Conservation (phyloP, 2,113 vertebrate species). For the Saguinus imperator region DNA sequence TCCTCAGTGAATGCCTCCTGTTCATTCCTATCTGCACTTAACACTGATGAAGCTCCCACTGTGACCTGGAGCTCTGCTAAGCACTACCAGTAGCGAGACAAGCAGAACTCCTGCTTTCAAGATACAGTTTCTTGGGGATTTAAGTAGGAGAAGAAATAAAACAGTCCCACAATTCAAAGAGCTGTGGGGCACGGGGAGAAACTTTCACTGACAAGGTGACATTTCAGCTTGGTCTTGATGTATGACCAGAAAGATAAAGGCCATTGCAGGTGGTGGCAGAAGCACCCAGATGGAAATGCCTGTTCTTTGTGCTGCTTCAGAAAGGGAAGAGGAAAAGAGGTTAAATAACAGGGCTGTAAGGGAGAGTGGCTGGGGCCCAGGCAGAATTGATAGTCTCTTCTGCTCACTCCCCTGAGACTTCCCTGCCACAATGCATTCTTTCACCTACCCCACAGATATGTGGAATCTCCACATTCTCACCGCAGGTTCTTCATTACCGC, state of each 20-base stretch:
- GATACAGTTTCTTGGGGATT: not conserved
- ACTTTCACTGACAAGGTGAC: not conserved
- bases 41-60: not conserved
- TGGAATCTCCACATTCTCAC: not conserved
- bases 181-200: not conserved
- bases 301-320: not conserved
- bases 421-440: not conserved
- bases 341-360: not conserved
- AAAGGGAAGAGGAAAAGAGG: not conserved
- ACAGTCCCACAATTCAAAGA: not conserved
- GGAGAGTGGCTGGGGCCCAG: too few relatives aligned
- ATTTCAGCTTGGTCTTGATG: not conserved
- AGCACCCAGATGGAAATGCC: not conserved
- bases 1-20: rapidly evolving
- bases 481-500: not conserved
- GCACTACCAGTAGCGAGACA: not conserved
- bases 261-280: not conserved
- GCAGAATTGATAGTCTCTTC: too few relatives aligned
- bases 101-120: not conserved
- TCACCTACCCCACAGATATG: not conserved
- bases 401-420: not conserved
- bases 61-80: not conserved
- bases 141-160: not conserved
- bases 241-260: not conserved
- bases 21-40: not conserved